Base-by-base conservation (phyloP, 1,140 invertebrate species). In the Drosophila serrata region DNA sequence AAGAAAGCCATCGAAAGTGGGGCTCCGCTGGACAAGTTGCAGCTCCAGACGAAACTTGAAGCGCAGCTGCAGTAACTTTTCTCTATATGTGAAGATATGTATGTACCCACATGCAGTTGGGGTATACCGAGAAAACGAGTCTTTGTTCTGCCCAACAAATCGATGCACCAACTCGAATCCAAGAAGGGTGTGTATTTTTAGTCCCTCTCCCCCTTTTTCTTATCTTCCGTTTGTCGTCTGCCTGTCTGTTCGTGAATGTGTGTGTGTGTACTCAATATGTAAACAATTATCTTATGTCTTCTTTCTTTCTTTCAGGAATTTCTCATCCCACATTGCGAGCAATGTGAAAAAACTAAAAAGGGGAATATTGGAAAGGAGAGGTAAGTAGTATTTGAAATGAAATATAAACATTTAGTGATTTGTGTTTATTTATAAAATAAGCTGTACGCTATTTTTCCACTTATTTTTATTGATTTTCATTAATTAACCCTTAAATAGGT, bases 101-200 rank as follows among this genome's bases (percentile, higher is more conserved):
- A 37, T 31, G 12, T 59, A 62, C 22, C 11, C 31, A 35, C 31
- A 37, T 88, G 81, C 84, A 90, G 13, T 22, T 7, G 31, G 57
- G 58, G 85, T 78, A 69, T 85, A 90, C 69, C 84, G 84, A 90
- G 77, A 84, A 90, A 90, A 90, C 85, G 86, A 64, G 86, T 90
- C 81, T 90, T 88, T 90, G 81, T 81, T 84, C 81, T 67, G 60
- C 55, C 46, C 8, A 40, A 33, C 39, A 72, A 72, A 69, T 59
- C 55, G 67, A 69, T 73, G 61, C 59, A 58, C 56, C 48, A 64
- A 62, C 56, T 43, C 67, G 57, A 53, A 19, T 43, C 37, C 51
- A 31, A 24, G 67, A 73, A 81, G 85, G 85, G 85, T 90, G 85
- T 85, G 85, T 90, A 90, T 84, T 79, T 78, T 79, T 79, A 79